Evolutionary conservation across 2,113 vertebrate species (phyloP).

Genomic region (Poeciliopsis turrubarensis): DNA sequence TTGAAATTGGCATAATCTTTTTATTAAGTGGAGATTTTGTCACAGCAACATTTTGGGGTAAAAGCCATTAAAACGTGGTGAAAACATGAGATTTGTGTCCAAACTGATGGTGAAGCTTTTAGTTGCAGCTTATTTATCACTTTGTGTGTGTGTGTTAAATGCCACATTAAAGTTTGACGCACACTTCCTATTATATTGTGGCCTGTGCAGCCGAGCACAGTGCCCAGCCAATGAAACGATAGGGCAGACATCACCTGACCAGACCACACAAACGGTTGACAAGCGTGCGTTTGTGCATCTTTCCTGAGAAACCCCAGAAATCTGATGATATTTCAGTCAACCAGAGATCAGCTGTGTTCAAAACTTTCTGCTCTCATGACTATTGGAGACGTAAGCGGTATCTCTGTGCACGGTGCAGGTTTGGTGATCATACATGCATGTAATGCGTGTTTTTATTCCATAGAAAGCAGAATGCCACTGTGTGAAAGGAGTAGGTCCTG

Average conservation of each 20-base stretch:
- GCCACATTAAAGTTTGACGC: conserved; percentile 77
- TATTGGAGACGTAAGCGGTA: not conserved
- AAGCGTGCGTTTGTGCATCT: no score
- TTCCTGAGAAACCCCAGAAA: not conserved
- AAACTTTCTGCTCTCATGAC: not conserved
- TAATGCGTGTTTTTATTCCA: conserved; percentile 32
- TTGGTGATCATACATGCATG: conserved; percentile 5
- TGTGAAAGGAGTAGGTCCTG: conserved; percentile 19
- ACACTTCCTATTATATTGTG: conserved; percentile 67
- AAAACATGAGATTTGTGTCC: not conserved
- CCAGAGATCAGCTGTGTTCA: not conserved
- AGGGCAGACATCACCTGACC: conserved; percentile 61
- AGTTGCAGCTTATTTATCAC: conserved; percentile 2
- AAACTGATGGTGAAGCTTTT: not conserved
- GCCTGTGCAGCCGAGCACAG: conserved; percentile 50
- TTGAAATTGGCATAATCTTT: not conserved
- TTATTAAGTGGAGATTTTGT: not conserved
- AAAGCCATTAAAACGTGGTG: not conserved
- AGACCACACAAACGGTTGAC: conserved; percentile 9
- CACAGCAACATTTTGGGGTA: not conserved
- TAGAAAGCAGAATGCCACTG: conserved; percentile 30
- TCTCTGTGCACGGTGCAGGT: not conserved
- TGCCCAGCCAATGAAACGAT: conserved; percentile 46
- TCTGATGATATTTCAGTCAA: not conserved
- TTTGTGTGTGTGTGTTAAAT: conserved; percentile 48